These are phyloP conservation scores for Eulemur coronatus DNA, from an alignment of 2,797 vertebrate genomes.

Conservation along the genomic window DNA sequence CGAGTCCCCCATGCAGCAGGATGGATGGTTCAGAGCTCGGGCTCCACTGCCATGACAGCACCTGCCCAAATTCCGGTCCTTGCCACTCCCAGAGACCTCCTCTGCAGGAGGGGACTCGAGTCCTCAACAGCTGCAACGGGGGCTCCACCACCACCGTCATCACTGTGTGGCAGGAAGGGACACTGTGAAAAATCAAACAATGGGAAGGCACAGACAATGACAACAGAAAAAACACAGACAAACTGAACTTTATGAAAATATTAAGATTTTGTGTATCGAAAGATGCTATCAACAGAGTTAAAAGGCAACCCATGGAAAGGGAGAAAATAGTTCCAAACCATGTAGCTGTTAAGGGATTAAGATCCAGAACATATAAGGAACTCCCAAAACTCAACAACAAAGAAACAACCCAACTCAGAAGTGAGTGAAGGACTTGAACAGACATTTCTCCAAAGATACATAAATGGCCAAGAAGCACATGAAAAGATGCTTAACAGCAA, in stretches of 20 bases:
- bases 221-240: not conserved
- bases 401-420: not conserved
- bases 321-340: not conserved
- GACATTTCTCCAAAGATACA: not conserved
- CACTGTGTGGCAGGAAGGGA: accelerated
- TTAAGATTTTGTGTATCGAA: not conserved
- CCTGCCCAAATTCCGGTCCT: not conserved
- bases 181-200: not conserved
- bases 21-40: not conserved
- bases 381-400: not conserved
- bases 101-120: not conserved
- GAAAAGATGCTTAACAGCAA: not conserved
- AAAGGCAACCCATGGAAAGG: not conserved
- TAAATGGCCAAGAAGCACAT: not conserved
- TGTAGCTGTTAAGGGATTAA: not conserved
- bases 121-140: accelerated
- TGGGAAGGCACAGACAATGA: too few species aligned
- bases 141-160: accelerated
- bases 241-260: not conserved
- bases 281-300: not conserved
- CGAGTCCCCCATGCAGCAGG: not conserved
- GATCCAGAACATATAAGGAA: not conserved
- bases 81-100: not conserved
- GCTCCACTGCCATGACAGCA: not conserved
- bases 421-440: not conserved